Conservation (phyloP, 2,888 invertebrate genomes). For the Pedicia rivosa region DNA sequence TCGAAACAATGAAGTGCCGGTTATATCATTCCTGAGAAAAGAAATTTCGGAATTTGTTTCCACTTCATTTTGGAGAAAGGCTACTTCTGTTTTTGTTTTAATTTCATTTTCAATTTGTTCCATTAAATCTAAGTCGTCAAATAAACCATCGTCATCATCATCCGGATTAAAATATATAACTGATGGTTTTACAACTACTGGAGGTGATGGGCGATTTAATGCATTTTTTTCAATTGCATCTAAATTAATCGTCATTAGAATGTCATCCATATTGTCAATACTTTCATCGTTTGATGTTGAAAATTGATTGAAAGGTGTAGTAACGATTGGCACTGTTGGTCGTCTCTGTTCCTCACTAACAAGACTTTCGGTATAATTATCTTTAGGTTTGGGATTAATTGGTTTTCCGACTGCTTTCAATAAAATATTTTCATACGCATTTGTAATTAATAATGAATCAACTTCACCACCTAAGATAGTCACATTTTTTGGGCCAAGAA, state of each 20-base stretch:
- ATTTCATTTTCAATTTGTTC: constrained; percentile 6
- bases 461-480: constrained; percentile 44
- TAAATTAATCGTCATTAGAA: constrained; percentile 4
- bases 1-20: too few relatives aligned
- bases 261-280: neutral
- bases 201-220: neutral
- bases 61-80: too few relatives aligned
- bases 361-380: constrained; percentile 5
- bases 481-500: constrained; percentile 36
- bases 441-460: constrained; percentile 33
- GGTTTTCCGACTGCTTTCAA: constrained; percentile 32
- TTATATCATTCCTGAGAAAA: too few relatives aligned
- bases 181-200: neutral
- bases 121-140: constrained; percentile 6
- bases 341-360: neutral
- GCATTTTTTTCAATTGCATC: constrained; percentile 3
- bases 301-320: too few relatives aligned
- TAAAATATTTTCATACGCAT: constrained; percentile 39
- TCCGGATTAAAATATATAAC: neutral
- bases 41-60: too few relatives aligned
- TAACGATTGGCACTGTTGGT: neutral
- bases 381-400: constrained; percentile 24
- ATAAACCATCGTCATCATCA: constrained; percentile 6
- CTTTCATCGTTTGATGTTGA: neutral
- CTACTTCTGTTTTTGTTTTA: too few relatives aligned